phyloP scores from a whole-genome alignment of 2,888 invertebrate species.

The Ectemnius continuus region DNA sequence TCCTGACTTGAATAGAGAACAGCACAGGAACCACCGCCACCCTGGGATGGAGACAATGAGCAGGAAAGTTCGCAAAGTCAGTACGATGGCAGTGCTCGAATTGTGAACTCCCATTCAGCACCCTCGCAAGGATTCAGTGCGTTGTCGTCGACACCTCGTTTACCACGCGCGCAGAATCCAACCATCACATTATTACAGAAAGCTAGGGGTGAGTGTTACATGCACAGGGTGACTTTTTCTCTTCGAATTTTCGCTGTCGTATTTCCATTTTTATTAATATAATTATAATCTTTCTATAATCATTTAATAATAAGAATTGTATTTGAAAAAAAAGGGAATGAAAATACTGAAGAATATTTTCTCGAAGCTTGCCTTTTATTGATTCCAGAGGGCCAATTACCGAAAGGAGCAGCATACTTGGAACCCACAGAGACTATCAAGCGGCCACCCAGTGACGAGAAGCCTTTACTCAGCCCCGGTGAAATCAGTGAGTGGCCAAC shows the following conservation, averaged over 20 bases:
- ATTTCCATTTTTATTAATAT: background rate
- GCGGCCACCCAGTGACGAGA: conserved; percentile 62
- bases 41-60: conserved; percentile 65
- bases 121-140: conserved; percentile 82
- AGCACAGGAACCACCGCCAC: conserved; percentile 56
- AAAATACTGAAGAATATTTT: background rate
- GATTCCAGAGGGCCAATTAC: conserved; percentile 89
- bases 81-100: conserved; percentile 66
- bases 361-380: background rate
- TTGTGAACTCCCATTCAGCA: conserved; percentile 81
- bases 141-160: conserved; percentile 77
- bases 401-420: conserved; percentile 87
- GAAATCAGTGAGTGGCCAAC: conserved; percentile 72
- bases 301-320: background rate
- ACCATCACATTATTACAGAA: conserved; percentile 93
- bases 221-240: too few species aligned
- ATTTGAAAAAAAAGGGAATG: background rate
- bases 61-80: conserved; percentile 37
- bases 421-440: conserved; percentile 78
- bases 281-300: background rate
- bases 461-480: conserved; percentile 69
- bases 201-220: conserved; percentile 85
- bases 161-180: conserved; percentile 91
- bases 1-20: conserved; percentile 1
- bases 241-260: too few species aligned